phyloP scores from a whole-genome alignment of 2,888 invertebrate species.

The Allygus modestus region DNA sequence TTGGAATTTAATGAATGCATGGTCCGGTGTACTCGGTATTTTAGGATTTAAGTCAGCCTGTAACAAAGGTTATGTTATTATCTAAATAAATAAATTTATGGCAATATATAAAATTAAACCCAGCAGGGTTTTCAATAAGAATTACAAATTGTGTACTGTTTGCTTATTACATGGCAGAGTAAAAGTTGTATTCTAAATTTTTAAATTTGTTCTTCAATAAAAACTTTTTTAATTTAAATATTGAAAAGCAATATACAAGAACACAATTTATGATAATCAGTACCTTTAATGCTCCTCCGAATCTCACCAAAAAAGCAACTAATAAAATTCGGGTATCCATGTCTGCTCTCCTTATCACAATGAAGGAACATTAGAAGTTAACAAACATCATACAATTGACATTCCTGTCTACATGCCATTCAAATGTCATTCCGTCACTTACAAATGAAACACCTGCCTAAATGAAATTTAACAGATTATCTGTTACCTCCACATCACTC shows the following conservation, averaged over 20 bases:
- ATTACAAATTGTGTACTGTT: no score
- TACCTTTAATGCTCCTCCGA: not conserved
- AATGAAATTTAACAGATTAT: not conserved
- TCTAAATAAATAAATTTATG: not conserved
- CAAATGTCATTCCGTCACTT: not conserved
- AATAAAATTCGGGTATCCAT: not conserved
- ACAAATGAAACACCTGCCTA: not conserved
- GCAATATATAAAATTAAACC: no score
- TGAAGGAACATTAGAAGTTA: not conserved
- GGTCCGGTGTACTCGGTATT: not conserved
- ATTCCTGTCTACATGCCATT: not conserved
- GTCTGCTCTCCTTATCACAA: not conserved
- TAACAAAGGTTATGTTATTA: not conserved
- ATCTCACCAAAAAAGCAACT: not conserved
- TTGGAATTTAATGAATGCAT: conserved; percentile 37
- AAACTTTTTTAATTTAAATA: no score
- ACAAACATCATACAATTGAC: not conserved
- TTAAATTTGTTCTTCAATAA: no score
- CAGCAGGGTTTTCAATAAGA: no score
- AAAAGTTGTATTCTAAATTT: no score
- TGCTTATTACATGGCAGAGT: no score
- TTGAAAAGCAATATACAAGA: no score
- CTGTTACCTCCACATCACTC: no score
- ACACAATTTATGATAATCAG: no score
- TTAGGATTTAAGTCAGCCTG: conserved; percentile 7